Base-by-base conservation (phyloP, 2,888 invertebrate genomes). In the Glyphotaelius pellucidus region DNA sequence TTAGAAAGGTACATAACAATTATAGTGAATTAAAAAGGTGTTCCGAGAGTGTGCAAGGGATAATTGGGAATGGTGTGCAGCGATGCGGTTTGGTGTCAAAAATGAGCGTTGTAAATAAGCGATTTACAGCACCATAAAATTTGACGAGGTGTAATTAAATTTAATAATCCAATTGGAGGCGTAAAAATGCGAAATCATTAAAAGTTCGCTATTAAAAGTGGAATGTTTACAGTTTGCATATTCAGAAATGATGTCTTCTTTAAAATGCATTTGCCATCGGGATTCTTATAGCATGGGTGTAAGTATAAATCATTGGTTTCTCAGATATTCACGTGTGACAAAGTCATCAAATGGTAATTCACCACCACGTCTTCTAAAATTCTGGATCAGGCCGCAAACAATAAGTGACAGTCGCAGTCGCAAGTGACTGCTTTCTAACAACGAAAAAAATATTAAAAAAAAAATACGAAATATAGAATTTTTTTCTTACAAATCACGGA, bases 121-220 rank as follows among this genome's bases (percentile, higher is more conserved):
- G 25, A 19, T 30, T 83, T 32, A 83, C 15, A 9, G 32, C 32
- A 32, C 32, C 81, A 15, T 83, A 35, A 83, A 83, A 83, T 83
- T 83, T 83, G 35, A 83, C 35, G 83, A 83, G 83, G 35, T 83
- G 35, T 83, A 35, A 83, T 83, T 15, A 83, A 83, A 35, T 83
- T 83, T 83, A 25, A 83, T 83, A 38, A 35, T 19, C 83, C 38
- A 83, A 83, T 35, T 35, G 25, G 83, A 32, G 83, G 32, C 32
- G 19, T 83, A 83, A 38, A 83, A 83, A 83, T 35, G 35, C 25
- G 35, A 83, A 83, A 35, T 83, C 32, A 83, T 83, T 83, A 32
- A 32, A 83, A 83, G 5, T 25, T 83, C 35, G 35, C 35, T 5
- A 35, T 83, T 32, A 83, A 19, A 12, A 15, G 83, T 11, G 35